Conservation (phyloP, 2,797 vertebrate genomes). For the Enteromius mattozi region DNA sequence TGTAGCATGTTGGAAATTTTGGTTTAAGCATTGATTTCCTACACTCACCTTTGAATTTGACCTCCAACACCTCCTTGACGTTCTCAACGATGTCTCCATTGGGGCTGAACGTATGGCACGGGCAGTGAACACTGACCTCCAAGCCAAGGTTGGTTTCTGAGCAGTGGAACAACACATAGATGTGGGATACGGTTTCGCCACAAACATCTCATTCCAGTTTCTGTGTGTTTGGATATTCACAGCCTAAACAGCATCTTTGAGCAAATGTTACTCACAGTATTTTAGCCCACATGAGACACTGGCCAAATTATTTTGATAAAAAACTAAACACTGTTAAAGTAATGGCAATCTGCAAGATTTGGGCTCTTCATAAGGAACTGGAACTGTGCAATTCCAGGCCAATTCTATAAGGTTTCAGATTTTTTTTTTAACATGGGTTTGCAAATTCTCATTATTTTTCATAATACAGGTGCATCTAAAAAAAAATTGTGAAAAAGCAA, state of each 20-base stretch:
- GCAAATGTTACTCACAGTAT: background rate
- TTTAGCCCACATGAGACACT: conserved; percentile 2
- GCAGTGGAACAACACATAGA: conserved; percentile 55
- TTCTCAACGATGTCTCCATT: conserved; percentile 94
- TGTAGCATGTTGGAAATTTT: background rate
- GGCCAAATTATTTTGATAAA: conserved; percentile 24
- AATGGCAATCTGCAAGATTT: conserved; percentile 21
- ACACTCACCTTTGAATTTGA: conserved; percentile 94
- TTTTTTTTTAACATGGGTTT: background rate
- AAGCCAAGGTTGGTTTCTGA: conserved; percentile 93
- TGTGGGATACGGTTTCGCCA: background rate
- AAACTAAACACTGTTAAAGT: background rate
- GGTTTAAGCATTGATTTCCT: background rate
- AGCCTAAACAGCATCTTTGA: background rate
- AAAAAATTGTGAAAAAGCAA: no score
- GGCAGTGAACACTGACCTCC: conserved; percentile 97
- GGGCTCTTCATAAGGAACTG: conserved; percentile 33
- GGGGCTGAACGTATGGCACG: conserved; percentile 93
- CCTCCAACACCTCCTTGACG: conserved; percentile 90
- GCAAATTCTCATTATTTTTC: background rate
- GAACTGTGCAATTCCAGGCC: conserved; percentile 25
- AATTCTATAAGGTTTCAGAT: conserved; percentile 24
- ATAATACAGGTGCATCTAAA: background rate
- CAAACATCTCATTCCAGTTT: background rate
- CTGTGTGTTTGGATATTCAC: conserved; percentile 2